phyloP scores from a whole-genome alignment of 1,140 invertebrate species.

The Ceratosolen fusciceps region DNA sequence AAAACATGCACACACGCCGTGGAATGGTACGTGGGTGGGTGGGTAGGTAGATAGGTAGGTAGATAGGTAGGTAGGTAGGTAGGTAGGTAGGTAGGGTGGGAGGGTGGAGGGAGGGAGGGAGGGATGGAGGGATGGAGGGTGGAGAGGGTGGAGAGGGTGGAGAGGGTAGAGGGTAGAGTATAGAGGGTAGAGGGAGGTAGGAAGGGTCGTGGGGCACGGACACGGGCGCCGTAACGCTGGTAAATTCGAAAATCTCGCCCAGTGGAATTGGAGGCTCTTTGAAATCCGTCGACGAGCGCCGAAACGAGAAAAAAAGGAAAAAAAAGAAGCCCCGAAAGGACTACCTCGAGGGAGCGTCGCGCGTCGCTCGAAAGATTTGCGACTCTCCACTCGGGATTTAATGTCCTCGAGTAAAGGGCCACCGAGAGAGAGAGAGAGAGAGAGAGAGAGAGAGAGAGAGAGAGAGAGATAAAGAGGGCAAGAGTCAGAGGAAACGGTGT shows the following conservation, averaged over 20 bases:
- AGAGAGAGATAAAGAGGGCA: background rate
- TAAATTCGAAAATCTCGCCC: slow-evolving; percentile 44
- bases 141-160: too few relatives aligned
- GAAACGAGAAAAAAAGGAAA: slow-evolving; percentile 10
- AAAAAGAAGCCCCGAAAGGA: slow-evolving; percentile 33
- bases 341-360: slow-evolving; percentile 39
- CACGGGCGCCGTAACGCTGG: background rate
- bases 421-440: background rate
- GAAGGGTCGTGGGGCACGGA: too few relatives aligned
- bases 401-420: slow-evolving; percentile 36
- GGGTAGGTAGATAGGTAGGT: too few relatives aligned
- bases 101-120: too few relatives aligned
- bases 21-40: too few relatives aligned
- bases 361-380: slow-evolving; percentile 45
- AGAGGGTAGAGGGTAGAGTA: too few relatives aligned
- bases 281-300: slow-evolving; percentile 13
- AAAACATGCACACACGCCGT: background rate
- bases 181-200: too few relatives aligned
- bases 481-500: too few relatives aligned
- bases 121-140: too few relatives aligned
- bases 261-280: slow-evolving; percentile 39
- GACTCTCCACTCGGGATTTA: slow-evolving; percentile 47
- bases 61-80: too few relatives aligned
- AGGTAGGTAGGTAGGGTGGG: too few relatives aligned
- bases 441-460: background rate